Evolutionary conservation across 1,140 invertebrate species (phyloP).

Genomic region (Drosophila erecta): DNA sequence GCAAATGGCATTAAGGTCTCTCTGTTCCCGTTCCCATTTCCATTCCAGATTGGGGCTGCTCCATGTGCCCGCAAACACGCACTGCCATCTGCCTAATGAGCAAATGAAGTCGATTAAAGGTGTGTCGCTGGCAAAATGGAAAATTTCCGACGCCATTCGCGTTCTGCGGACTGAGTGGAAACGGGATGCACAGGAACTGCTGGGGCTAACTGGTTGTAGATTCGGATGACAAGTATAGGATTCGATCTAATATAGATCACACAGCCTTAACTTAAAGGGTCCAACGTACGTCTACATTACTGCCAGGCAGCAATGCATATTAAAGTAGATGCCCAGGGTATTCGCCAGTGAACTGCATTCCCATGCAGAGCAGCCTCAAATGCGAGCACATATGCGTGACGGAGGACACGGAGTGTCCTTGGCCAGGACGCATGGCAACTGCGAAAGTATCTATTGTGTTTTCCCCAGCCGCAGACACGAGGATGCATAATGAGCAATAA

Average conservation of each 20-base stretch:
- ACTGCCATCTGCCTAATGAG: slow-evolving; percentile 74
- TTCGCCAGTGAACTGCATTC: slow-evolving; percentile 13
- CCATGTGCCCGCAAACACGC: slow-evolving; percentile 53
- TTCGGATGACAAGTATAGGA: background rate
- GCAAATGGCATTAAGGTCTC: slow-evolving; percentile 53
- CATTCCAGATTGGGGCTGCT: slow-evolving; percentile 8
- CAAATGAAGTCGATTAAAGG: slow-evolving; percentile 82
- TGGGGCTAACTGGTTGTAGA: background rate
- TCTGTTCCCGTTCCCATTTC: background rate
- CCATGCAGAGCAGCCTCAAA: slow-evolving; percentile 18
- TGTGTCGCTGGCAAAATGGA: slow-evolving; percentile 34
- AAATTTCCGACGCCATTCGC: slow-evolving; percentile 17
- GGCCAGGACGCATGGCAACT: slow-evolving; percentile 25
- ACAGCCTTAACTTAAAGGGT: too few species aligned
- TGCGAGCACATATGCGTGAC: slow-evolving; percentile 64
- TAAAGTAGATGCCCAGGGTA: slow-evolving; percentile 48
- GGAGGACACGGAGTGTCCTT: slow-evolving; percentile 39
- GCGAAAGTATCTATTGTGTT: slow-evolving; percentile 39
- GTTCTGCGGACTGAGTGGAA: background rate
- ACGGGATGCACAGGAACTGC: background rate
- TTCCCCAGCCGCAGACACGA: slow-evolving; percentile 37
- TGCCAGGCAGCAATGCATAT: slow-evolving; percentile 64
- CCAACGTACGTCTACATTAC: slow-evolving; percentile 4
- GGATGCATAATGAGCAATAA: slow-evolving; percentile 56
- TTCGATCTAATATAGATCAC: too few species aligned